Percentiles rank a stretch among this genome's conserved stretches.
Evolutionary conservation across 1,140 invertebrate genomes (phyloP).

Genomic region (Heterodera schachtii): DNA sequence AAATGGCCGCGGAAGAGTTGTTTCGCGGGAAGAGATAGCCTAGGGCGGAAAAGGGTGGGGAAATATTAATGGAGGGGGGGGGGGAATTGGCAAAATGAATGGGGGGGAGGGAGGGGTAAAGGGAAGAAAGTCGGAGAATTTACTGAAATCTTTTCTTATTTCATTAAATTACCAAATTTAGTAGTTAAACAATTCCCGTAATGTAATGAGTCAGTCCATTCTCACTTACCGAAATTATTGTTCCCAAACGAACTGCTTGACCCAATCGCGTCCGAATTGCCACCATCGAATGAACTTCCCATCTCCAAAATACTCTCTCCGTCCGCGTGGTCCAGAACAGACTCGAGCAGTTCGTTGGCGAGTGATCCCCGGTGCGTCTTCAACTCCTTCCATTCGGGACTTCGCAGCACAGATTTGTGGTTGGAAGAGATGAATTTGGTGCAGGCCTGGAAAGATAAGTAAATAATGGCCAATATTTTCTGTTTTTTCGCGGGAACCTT

Average conservation of each 20-base stretch:
- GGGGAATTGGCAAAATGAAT: no score
- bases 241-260: not conserved
- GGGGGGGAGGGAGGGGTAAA: no score
- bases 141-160: no score
- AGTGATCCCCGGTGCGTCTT: constrained; percentile 27
- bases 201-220: not conserved
- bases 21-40: not conserved
- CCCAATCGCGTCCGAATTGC: constrained; percentile 4
- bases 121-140: no score
- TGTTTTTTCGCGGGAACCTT: constrained; percentile 18
- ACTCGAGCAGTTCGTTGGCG: constrained; percentile 42
- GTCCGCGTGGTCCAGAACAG: constrained; percentile 32
- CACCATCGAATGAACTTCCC: constrained; percentile 10
- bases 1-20: not conserved
- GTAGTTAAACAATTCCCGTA: no score
- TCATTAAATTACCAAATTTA: no score
- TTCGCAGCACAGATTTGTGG: constrained; percentile 36
- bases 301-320: constrained; percentile 13
- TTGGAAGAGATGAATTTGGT: constrained; percentile 32
- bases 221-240: not conserved
- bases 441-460: constrained; percentile 32
- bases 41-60: not conserved
- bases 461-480: not conserved
- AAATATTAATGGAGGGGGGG: no score
- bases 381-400: constrained; percentile 42